A percentile compares a stretch with the other conserved stretches of the same genome.
Conservation (phyloP, 1,140 invertebrate species). For the Dufourea novaeangliae region DNA sequence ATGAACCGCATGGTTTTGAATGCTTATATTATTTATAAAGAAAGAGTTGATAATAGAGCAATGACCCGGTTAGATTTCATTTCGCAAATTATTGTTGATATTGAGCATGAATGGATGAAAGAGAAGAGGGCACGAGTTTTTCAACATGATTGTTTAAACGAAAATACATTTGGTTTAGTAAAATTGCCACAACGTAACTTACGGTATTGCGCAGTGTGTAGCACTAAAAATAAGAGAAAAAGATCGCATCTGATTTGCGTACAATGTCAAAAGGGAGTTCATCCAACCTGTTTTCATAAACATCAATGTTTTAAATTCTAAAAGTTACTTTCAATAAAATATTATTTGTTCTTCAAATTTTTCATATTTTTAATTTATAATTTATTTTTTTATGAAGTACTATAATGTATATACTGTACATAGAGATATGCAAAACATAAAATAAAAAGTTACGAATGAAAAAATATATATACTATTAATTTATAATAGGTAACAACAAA, state of each 20-base stretch:
- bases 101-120: slow-evolving; percentile 26
- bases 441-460: no score
- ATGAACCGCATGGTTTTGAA: slow-evolving; percentile 26
- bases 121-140: slow-evolving; percentile 39
- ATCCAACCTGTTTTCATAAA: slow-evolving; percentile 39
- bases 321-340: neutral
- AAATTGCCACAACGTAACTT: slow-evolving; percentile 58
- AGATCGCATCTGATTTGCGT: slow-evolving; percentile 42
- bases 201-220: slow-evolving; percentile 50
- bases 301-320: slow-evolving; percentile 19
- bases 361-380: no score
- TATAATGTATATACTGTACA: no score
- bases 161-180: slow-evolving; percentile 49
- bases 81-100: slow-evolving; percentile 43
- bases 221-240: slow-evolving; percentile 53
- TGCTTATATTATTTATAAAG: neutral
- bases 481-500: no score
- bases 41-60: neutral
- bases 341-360: neutral
- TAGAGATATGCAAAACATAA: no score
- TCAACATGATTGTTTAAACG: slow-evolving; percentile 23
- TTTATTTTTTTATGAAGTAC: no score
- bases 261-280: slow-evolving; percentile 35
- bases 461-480: no score
- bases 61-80: slow-evolving; percentile 15